These are phyloP conservation scores for Cheilosia impressa DNA, from an alignment of 2,888 invertebrate species.

Conservation along the genomic window DNA sequence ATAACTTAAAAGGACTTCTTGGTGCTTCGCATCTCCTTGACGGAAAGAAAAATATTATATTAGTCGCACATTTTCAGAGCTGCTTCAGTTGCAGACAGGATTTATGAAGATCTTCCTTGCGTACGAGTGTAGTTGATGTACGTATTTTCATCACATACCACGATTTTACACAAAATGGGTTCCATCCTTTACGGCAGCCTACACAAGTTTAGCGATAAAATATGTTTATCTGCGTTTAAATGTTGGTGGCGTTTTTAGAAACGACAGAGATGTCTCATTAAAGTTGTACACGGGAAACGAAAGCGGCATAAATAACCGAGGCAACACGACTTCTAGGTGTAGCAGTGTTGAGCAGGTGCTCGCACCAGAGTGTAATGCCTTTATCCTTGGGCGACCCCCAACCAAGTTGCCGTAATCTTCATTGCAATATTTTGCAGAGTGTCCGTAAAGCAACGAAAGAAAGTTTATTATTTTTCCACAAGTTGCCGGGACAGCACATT, in stretches of 20 bases:
- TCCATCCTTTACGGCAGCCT: not conserved
- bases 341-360: slow-evolving; percentile 53
- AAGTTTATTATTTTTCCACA: slow-evolving; percentile 59
- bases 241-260: slow-evolving; percentile 30
- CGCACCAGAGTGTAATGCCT: slow-evolving; percentile 20
- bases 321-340: slow-evolving; percentile 22
- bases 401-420: slow-evolving; percentile 31
- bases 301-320: slow-evolving; percentile 56
- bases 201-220: slow-evolving; percentile 28
- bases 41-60: not conserved
- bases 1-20: not conserved
- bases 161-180: not conserved
- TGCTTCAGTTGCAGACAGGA: not conserved
- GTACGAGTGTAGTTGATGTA: not conserved
- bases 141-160: not conserved
- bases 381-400: slow-evolving; percentile 9
- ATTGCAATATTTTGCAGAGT: slow-evolving; percentile 34
- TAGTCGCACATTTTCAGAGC: not conserved
- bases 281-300: slow-evolving; percentile 51
- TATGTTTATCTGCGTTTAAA: slow-evolving; percentile 32
- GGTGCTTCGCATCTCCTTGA: not conserved
- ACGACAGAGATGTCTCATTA: slow-evolving; percentile 54
- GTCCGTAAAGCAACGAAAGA: slow-evolving; percentile 43
- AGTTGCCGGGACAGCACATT: slow-evolving; percentile 54
- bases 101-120: not conserved